Evolutionary conservation across 2,113 vertebrate species (phyloP).

Genomic region (Pica pica): DNA sequence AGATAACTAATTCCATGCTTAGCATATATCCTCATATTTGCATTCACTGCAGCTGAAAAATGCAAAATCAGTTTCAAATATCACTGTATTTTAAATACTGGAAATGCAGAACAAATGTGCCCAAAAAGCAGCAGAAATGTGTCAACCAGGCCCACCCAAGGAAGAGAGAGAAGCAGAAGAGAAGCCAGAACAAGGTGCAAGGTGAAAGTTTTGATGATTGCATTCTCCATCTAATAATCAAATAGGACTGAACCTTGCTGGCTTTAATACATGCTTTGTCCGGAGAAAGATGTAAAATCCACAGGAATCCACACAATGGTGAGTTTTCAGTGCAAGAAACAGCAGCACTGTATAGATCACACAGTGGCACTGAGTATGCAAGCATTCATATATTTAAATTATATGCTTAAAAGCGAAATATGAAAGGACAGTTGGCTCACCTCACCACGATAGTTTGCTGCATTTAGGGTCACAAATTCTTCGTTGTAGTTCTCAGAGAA

Average conservation of each 20-base stretch:
- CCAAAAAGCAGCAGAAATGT: neutral
- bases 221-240: neutral
- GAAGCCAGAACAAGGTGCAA: neutral
- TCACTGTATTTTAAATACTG: neutral
- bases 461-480: conserved; percentile 86
- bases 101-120: neutral
- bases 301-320: neutral
- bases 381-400: neutral
- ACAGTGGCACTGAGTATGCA: neutral
- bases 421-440: conserved; percentile 66
- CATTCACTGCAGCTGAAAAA: neutral
- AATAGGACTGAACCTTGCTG: neutral
- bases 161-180: neutral
- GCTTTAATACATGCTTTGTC: neutral
- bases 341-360: neutral
- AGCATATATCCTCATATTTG: neutral
- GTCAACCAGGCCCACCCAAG: neutral
- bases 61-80: neutral
- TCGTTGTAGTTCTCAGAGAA: conserved; percentile 88
- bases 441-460: conserved; percentile 88
- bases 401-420: neutral
- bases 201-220: neutral
- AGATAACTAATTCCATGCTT: neutral
- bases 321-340: conserved; percentile 1
- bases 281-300: neutral